Evolutionary conservation across 2,797 vertebrate species (phyloP), one percentile per base, ranked within the genome.

Genomic region (Lates japonicus): DNA sequence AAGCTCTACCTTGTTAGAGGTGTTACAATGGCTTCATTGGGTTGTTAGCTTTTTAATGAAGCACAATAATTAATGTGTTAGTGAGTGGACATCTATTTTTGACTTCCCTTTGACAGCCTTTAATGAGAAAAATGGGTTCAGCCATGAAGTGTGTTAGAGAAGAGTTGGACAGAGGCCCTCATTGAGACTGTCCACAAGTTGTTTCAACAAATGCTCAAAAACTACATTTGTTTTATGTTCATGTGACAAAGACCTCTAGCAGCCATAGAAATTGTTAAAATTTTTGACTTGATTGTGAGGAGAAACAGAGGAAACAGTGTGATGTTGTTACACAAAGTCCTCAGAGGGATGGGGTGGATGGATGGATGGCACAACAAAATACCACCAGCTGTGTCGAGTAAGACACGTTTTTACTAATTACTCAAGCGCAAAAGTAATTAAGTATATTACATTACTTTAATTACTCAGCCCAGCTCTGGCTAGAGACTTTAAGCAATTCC

Each of bases 1-100:
- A 66, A 66, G 65, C 59, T 68, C n/a, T 19, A 9, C 69, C 52
- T 82, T 44, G 48, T 61, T 78, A 55, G 81, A 81, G 63, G 71
- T 77, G 81, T 51, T 46, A 41, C 49, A 77, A 51, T 14, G 3
- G 62, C 65, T 67, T 80, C 61, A 77, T 87, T 81, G 76, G 63
- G 76, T 75, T 76, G 69, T 75, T 75, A 35, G 85, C 25, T 76
- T 19, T 66, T 66, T 46, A 59, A 70, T 72, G 41, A 78, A 55
- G 64, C 65, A 13, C 41, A 51, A 46, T 84, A 78, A 83, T 77
- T 52, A 79, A 67, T 29, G 46, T 55, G 80, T 74, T 74, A 41
- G 25, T 37, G 33, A 59, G 42, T 35, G 51, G 64, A 29, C 8
- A 9, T 79, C 74, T 85, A 51, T 74, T 80, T 74, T 59, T 37